Base-by-base conservation (phyloP, 2,888 invertebrate species). In the Yponomeuta plumbellus region DNA sequence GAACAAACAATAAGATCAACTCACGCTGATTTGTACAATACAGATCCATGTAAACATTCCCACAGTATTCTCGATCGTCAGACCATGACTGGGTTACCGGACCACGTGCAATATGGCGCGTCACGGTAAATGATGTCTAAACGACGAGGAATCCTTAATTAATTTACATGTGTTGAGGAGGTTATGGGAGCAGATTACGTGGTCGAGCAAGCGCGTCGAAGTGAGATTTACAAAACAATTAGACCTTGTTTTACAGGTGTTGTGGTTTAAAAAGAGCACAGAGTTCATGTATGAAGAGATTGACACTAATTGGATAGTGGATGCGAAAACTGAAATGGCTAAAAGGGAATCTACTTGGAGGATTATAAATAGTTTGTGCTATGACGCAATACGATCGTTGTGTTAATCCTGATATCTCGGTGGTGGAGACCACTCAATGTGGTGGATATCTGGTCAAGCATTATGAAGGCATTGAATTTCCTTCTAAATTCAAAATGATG, bases 101-200 rank as follows among this genome's bases (percentile, higher is more conserved):
- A 67, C 75, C 77, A 74, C 71, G 84, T 79, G 81, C 86, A 81
- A 83, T 86, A 86, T 85, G 83, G 75, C 67, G 2, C 77, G 82
- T 82, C 80, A 83, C 77, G 83, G 74, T 76, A 69, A 74, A 76
- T 79, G 76, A 73, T 78, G 76, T 71, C 76, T 81, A 84, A 84
- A 80, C 76, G 83, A 75, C 79, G 68, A 61, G 68, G 61, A 61
- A 61, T 61, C 22, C 17, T 8, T 17, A 75, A 75, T 77, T 75
- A 79, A 68, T 66, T 68, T 67, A 65, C 56, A 40, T 52, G 56
- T 56, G 56, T 56, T 56, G 20, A 65, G 61, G 64, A 39, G 52
- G 59, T 65, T 65, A 66, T 64, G 69, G 64, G 70, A 72, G 73
- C 68, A 71, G 66, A 74, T 79, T 77, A 76, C 64, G 76, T 72